Percentiles rank a stretch among this genome's conserved stretches.
These are phyloP conservation scores for Drosophila borborema DNA, from an alignment of 2,888 invertebrate genomes.

Conservation along the genomic window DNA sequence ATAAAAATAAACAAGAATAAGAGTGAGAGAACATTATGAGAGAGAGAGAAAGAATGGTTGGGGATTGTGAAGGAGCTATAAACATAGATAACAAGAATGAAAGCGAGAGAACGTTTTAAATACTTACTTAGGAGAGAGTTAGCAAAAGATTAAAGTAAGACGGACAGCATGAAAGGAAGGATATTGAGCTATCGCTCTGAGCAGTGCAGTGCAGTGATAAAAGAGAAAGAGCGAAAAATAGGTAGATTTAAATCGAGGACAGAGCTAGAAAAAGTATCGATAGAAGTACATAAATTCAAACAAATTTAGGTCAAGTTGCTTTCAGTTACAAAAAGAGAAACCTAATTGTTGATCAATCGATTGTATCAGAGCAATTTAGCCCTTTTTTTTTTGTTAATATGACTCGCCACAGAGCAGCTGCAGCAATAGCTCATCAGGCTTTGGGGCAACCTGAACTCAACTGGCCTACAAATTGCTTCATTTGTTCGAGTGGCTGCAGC, in stretches of 20 bases:
- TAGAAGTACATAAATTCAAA: background rate
- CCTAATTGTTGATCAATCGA: slow-evolving; percentile 22
- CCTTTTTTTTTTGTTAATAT: background rate
- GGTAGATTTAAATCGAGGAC: too few relatives aligned
- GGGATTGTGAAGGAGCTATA: too few relatives aligned
- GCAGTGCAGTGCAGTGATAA: too few relatives aligned
- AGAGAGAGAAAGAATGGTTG: too few relatives aligned
- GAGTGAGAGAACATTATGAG: background rate
- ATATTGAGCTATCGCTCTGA: too few relatives aligned
- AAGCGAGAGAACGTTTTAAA: too few relatives aligned
- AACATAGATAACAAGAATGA: too few relatives aligned
- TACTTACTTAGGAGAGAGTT: too few relatives aligned
- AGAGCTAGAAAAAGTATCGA: background rate
- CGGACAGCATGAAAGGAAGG: too few relatives aligned
- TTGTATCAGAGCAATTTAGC: background rate
- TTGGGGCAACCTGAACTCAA: slow-evolving; percentile 19
- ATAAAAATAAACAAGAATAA: too few relatives aligned
- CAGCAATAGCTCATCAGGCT: slow-evolving; percentile 8
- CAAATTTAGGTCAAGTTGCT: background rate
- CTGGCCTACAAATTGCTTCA: slow-evolving; percentile 74
- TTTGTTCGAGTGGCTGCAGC: slow-evolving; percentile 47
- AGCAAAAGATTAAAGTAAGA: too few relatives aligned
- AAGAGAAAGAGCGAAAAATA: too few relatives aligned
- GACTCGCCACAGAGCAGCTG: background rate
- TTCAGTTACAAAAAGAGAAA: background rate